A percentile compares a stretch with the other conserved stretches of the same genome.
These are phyloP conservation scores for Amniataba percoides DNA, from an alignment of 2,797 vertebrate genomes.

Conservation along the genomic window DNA sequence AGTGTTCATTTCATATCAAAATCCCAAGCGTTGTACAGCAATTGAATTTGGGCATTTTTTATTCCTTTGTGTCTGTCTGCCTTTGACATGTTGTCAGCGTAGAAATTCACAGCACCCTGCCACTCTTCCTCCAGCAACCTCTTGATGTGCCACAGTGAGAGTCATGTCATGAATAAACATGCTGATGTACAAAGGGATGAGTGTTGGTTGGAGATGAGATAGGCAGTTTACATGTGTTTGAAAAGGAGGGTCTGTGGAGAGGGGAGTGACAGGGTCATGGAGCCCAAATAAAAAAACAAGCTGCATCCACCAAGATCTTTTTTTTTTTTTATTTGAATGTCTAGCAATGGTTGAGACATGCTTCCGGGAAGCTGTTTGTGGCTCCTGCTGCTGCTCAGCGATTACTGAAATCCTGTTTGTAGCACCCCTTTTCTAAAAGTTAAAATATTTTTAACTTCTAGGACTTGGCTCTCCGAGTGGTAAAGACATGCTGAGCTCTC, in stretches of 20 bases:
- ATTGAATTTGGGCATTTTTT: conserved; percentile 68
- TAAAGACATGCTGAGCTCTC: conserved; percentile 51
- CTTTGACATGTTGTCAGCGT: conserved; percentile 76
- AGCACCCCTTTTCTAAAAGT: conserved; percentile 44
- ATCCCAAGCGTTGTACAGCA: conserved; percentile 49
- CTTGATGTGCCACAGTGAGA: conserved; percentile 76
- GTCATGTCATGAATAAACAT: conserved; percentile 80
- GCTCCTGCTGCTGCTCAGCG: conserved; percentile 50
- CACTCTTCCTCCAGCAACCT: conserved; percentile 73
- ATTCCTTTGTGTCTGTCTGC: conserved; percentile 69
- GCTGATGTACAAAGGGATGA: conserved; percentile 70
- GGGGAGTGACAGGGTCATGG: conserved; percentile 61
- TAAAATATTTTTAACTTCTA: conserved; percentile 43
- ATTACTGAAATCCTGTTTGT: conserved; percentile 64
- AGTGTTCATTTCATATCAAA: conserved; percentile 67
- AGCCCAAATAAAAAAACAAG: conserved; percentile 19
- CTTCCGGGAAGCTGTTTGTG: conserved; percentile 21
- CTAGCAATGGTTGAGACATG: conserved; percentile 17
- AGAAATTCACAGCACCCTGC: conserved; percentile 68
- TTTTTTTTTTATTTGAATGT: neutral
- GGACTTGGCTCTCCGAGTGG: conserved; percentile 25
- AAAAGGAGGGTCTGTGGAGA: conserved; percentile 53
- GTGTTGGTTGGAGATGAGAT: conserved; percentile 71
- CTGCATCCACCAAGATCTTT: conserved; percentile 30
- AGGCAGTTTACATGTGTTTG: conserved; percentile 78